Evolutionary conservation across 2,888 invertebrate species (phyloP), one percentile per base, ranked within the genome.

Genomic region (Dynastes maya): DNA sequence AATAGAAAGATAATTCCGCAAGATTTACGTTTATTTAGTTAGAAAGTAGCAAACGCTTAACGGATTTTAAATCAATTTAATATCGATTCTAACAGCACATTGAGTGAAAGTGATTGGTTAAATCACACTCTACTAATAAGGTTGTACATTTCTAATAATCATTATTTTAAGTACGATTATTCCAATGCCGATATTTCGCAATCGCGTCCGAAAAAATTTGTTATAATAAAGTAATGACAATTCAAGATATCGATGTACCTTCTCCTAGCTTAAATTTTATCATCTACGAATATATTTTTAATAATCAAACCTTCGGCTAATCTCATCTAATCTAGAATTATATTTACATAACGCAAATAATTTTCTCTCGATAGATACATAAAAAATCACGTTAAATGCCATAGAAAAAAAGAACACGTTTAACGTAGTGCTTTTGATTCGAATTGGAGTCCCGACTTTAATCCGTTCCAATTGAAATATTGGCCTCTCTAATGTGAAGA

Each of bases 271-370:
- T 55, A 55, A 55, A 55, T 22, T 16, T 29, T 16, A 16, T 61
- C 22, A 61, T 8, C 61, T 27, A 22, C 8, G 6, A 55, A 16
- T 6, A 55, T 29, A 22, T 6, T 61, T 61, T 61, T 29, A 29
- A 13, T 29, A 61, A 61, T 61, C 29, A 61, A 61, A 55, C 16
- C 45, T 45, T 45, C 45, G 2, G 45, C 6, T 61, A 61, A 61
- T 61, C 61, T 61, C 61, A 29, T 61, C 61, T 61, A 61, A 61
- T 61, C 61, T 61, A n/a, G 3, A 29, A 55, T 55, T 55, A 55
- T 55, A 55, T 55, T 55, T 55, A 55, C 55, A 55, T 55, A 55
- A 55, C 55, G 32, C 32, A 16, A 55, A 55, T 16, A 45, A 45
- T 45, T 45, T 45, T 45, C 2, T 45, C 45, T 45, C 11, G 11